Evolutionary conservation across 1,140 invertebrate species (phyloP).

Genomic region (Spodoptera frugiperda): DNA sequence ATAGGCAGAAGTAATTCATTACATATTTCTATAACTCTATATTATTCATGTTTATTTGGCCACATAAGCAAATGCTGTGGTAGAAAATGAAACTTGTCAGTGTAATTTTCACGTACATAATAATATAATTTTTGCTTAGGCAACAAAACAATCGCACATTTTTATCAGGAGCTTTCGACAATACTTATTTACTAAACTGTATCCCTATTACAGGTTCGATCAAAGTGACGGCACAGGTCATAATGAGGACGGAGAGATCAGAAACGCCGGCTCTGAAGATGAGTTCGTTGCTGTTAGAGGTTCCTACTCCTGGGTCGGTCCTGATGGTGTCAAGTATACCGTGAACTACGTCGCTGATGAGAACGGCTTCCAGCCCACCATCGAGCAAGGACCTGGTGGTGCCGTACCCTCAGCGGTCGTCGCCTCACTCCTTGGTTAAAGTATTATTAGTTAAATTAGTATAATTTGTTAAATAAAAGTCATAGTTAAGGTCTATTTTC

Average conservation of each 20-base stretch:
- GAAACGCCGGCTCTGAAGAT: constrained; percentile 86
- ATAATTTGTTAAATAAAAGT: constrained; percentile 34
- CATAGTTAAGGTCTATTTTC: neutral
- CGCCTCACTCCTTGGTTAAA: constrained; percentile 71
- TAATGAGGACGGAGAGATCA: constrained; percentile 87
- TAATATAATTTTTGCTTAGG: no score
- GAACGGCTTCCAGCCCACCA: constrained; percentile 89
- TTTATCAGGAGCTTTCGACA: no score
- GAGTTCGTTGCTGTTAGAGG: constrained; percentile 79
- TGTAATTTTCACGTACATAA: no score
- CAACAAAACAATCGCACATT: no score
- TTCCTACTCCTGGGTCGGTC: constrained; percentile 85
- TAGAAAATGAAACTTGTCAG: no score
- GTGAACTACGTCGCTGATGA: constrained; percentile 92
- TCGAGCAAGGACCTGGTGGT: constrained; percentile 88
- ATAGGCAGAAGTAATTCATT: no score
- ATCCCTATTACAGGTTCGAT: constrained; percentile 67
- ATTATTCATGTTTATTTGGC: no score
- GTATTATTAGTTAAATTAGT: constrained; percentile 68
- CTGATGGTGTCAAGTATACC: constrained; percentile 85
- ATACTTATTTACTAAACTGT: neutral
- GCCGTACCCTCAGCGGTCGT: constrained; percentile 68
- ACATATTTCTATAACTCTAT: no score
- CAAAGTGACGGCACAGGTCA: constrained; percentile 86
- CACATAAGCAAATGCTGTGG: no score